phyloP scores from a whole-genome alignment of 1,140 invertebrate genomes.

The Camponotus pennsylvanicus region DNA sequence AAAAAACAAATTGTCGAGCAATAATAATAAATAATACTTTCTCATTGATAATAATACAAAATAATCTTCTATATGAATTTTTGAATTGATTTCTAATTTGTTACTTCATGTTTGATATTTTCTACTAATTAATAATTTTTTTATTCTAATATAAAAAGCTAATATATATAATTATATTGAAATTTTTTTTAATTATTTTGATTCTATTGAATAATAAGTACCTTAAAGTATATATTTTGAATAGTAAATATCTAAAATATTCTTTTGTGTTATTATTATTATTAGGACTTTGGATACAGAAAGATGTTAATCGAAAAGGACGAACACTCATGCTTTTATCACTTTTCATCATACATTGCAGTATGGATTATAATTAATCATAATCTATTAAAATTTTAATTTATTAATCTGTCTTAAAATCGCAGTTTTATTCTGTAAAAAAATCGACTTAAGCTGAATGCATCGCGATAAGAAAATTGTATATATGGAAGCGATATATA shows the following conservation, averaged over 20 bases:
- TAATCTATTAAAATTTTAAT: slow-evolving; percentile 30
- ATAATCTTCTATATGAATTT: neutral
- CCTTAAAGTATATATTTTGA: neutral
- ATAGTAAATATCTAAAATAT: too few species aligned
- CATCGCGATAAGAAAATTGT: slow-evolving; percentile 60
- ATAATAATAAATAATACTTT: neutral
- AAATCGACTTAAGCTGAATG: slow-evolving; percentile 38
- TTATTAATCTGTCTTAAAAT: neutral
- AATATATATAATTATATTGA: neutral
- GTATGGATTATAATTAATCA: slow-evolving; percentile 23
- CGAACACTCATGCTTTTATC: slow-evolving; percentile 38
- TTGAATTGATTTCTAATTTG: neutral
- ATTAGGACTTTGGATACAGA: neutral
- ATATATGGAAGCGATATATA: slow-evolving; percentile 48
- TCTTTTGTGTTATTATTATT: neutral
- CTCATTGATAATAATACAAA: neutral
- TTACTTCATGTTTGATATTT: neutral
- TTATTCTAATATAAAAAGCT: neutral
- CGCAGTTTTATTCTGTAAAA: too few species aligned
- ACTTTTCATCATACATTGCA: slow-evolving; percentile 65
- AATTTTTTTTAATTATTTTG: neutral
- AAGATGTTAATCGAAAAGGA: neutral
- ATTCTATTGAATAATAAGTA: neutral
- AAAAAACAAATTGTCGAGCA: neutral
- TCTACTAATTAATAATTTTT: neutral